Percentiles rank a stretch among this genome's conserved stretches.
Conservation (phyloP, 2,888 invertebrate species). For the Eurytoma adleriae region DNA sequence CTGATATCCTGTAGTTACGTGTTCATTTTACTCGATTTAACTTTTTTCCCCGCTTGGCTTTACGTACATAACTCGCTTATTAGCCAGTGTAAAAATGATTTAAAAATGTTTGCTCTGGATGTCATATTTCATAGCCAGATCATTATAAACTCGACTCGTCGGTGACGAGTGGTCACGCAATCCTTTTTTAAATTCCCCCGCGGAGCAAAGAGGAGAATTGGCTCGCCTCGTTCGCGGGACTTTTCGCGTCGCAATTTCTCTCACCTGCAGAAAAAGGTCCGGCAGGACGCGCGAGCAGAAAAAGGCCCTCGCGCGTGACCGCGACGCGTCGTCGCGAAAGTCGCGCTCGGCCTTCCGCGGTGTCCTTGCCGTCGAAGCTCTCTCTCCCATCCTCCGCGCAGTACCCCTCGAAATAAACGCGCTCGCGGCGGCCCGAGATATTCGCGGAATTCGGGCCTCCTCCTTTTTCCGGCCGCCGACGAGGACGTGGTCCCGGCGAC, state of each 20-base stretch:
- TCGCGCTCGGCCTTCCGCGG: slow-evolving; percentile 37
- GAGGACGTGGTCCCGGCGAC: slow-evolving; percentile 31
- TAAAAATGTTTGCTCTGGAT: too few relatives aligned
- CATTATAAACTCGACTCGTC: too few relatives aligned
- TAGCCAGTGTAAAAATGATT: too few relatives aligned
- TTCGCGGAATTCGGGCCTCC: slow-evolving; percentile 67
- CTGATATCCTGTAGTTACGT: too few relatives aligned
- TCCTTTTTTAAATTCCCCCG: not conserved
- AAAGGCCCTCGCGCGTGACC: slow-evolving; percentile 25
- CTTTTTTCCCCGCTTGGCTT: too few relatives aligned
- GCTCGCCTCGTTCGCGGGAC: not conserved
- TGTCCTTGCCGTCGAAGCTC: slow-evolving; percentile 44
- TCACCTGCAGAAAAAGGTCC: too few relatives aligned
- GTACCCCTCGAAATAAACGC: slow-evolving; percentile 23
- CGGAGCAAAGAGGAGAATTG: not conserved
- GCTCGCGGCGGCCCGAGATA: slow-evolving; percentile 58
- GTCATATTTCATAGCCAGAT: too few relatives aligned
- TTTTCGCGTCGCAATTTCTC: not conserved
- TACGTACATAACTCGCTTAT: too few relatives aligned
- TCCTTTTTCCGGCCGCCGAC: slow-evolving; percentile 52
- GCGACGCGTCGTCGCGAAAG: slow-evolving; percentile 5
- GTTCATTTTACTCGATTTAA: too few relatives aligned
- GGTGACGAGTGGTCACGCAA: too few relatives aligned
- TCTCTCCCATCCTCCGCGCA: not conserved
- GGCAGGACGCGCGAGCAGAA: too few relatives aligned